Base-by-base conservation (phyloP, 2,888 invertebrate species). In the Nephrotoma appendiculata region DNA sequence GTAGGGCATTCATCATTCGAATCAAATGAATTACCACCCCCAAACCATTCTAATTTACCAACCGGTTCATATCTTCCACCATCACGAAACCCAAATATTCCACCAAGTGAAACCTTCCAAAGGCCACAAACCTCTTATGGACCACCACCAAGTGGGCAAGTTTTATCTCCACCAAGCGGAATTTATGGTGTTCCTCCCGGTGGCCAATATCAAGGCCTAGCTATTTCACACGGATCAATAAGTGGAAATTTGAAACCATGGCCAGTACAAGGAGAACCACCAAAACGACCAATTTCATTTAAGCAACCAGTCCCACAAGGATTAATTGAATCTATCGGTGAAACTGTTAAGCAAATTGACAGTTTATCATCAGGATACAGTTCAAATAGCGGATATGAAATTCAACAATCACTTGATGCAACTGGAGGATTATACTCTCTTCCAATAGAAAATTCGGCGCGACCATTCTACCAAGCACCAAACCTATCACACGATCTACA, bases 221-320 rank as follows among this genome's bases (percentile, higher is more conserved):
- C 90, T 48, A 89, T 90, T 6, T 89, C 90, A 86, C 90, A 91
- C 57, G 91, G 90, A 19, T 88, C 89, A 12, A 89, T 90, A 0
- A 89, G 89, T 2, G 90, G 90, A 4, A 90, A 90, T 88, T 88
- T 89, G 0, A 90, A 89, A 57, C 89, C 89, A 1, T 89, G 90
- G 88, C 88, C 90, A 15, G 88, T 88, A 43, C 89, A 88, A 71
- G 89, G 89, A 19, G 88, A 88, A n/a, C 89, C 89, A 0, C 90
- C 90, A 0, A 92, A 92, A 89, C 93, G 93, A 45, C 96, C 96
- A 0, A 93, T 96, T 5, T 93, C 95, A 88, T 96, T 95, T 90
- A 93, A 95, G 85, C 95, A 95, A n/a, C 94, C 95, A 0, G 95
- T 96, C 0, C 96, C 96, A 0, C 92, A 93, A 86, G 95, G 95